A percentile compares a stretch with the other conserved stretches of the same genome.
phyloP scores from a whole-genome alignment of 2,888 invertebrate species.

The Cheilosia impressa region DNA sequence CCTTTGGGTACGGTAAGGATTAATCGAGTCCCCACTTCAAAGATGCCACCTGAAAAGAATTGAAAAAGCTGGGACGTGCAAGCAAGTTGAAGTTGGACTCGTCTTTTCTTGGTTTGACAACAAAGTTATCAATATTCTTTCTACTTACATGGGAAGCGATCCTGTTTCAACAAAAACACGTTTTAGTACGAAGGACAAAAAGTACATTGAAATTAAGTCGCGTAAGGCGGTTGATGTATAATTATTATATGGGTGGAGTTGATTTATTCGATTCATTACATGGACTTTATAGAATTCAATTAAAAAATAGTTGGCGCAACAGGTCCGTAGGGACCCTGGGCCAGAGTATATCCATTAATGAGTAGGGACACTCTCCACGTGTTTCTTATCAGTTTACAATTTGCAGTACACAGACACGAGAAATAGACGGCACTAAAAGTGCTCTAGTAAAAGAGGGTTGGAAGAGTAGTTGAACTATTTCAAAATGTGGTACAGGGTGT shows the following conservation, averaged over 20 bases:
- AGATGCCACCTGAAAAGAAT: constrained; percentile 22
- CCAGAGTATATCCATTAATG: too few relatives aligned
- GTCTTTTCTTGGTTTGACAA: constrained; percentile 64
- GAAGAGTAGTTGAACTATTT: too few relatives aligned
- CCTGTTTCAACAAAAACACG: constrained; percentile 46
- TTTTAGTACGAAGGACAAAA: constrained; percentile 58
- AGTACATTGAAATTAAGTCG: constrained; percentile 38
- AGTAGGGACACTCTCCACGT: too few relatives aligned
- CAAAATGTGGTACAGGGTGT: too few relatives aligned
- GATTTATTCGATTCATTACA: constrained; percentile 52
- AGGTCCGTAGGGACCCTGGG: too few relatives aligned
- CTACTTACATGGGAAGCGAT: constrained; percentile 52
- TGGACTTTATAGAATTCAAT: background rate
- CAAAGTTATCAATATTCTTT: constrained; percentile 29
- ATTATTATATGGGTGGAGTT: constrained; percentile 40
- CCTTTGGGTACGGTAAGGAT: constrained; percentile 42
- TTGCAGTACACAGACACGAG: too few relatives aligned
- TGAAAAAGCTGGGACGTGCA: constrained; percentile 52
- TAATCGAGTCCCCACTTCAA: constrained; percentile 27
- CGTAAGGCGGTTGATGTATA: constrained; percentile 44
- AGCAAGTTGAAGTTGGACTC: constrained; percentile 52
- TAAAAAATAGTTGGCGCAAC: too few relatives aligned
- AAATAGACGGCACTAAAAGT: too few relatives aligned
- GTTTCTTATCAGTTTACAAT: too few relatives aligned
- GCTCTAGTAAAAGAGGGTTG: too few relatives aligned